phyloP scores from a whole-genome alignment of 1,140 invertebrate genomes.

The Grapholita molesta region DNA sequence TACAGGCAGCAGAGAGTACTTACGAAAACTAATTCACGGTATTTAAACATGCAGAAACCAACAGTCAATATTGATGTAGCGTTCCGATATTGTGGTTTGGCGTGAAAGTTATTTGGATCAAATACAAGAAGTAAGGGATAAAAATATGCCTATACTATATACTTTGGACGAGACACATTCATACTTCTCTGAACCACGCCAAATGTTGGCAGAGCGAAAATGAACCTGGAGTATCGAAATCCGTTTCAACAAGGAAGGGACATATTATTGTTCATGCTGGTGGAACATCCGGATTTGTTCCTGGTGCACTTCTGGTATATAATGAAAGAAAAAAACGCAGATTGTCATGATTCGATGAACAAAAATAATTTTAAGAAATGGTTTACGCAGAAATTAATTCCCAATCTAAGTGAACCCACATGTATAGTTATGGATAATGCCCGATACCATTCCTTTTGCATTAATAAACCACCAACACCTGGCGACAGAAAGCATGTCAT shows the following conservation, averaged over 20 bases:
- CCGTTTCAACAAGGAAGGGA: background rate
- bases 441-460: background rate
- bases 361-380: constrained; percentile 18
- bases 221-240: constrained; percentile 9
- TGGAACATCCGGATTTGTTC: constrained; percentile 1
- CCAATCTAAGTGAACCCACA: background rate
- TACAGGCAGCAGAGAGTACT: too few species aligned
- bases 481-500: background rate
- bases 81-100: too few species aligned
- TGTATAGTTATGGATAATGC: constrained; percentile 18
- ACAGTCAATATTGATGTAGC: too few species aligned
- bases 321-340: constrained; percentile 17
- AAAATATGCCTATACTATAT: too few species aligned
- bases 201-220: constrained; percentile 10
- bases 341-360: constrained; percentile 16
- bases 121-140: too few species aligned
- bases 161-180: too few species aligned
- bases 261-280: constrained; percentile 5
- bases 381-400: background rate
- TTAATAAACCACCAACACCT: background rate
- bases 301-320: background rate
- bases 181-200: background rate
- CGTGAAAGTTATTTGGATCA: too few species aligned
- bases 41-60: too few species aligned
- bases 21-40: too few species aligned